Base-by-base conservation (phyloP, 2,888 invertebrate genomes). In the Formica aserva region DNA sequence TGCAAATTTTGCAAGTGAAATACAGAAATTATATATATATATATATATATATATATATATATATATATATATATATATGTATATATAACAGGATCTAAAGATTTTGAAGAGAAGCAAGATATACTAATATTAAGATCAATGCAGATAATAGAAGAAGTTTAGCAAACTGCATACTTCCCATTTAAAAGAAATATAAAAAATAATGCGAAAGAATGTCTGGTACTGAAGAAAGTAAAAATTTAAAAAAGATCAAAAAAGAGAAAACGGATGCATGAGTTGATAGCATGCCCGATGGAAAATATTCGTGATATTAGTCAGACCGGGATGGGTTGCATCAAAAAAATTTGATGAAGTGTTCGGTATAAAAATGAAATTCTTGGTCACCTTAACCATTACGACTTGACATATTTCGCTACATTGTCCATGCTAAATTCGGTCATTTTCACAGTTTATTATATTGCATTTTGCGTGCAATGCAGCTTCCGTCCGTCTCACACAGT, bases 331-430 rank as follows among this genome's bases (percentile, higher is more conserved):
- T 32, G 57, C 26, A 22, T 52, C 0, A 65, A 48, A 38, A 52
- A 65, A 26, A 26, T 9, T 13, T 38, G n/a, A 41, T 5, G 13
- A 76, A 38, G 18, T 18, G 3, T 75, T 6, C 9, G 22, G 2
- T 26, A 65, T 13, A 29, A 55, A 29, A 67, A 26, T n/a, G 18
- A 52, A 66, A 32, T 77, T 35, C 13, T 9, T 55, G 3, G 9
- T 66, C 41, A 26, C 22, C 22, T 22, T 41, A 22, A 67, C 15
- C 15, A 18, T 76, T 35, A 55, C 6, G 29, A 15, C 15, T 55
- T 15, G 15, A 67, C 5, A 57, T 67, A 57, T 69, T 55, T 55
- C n/a, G 67, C 18, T 77, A 55, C 38, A 41, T 29, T 69, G 41
- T 57, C 15, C 26, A 8, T 22, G 32, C 22, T 45, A 35, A 76